These are phyloP conservation scores for Eulacestoma nigropectus DNA, from an alignment of 2,113 vertebrate species.

Conservation along the genomic window DNA sequence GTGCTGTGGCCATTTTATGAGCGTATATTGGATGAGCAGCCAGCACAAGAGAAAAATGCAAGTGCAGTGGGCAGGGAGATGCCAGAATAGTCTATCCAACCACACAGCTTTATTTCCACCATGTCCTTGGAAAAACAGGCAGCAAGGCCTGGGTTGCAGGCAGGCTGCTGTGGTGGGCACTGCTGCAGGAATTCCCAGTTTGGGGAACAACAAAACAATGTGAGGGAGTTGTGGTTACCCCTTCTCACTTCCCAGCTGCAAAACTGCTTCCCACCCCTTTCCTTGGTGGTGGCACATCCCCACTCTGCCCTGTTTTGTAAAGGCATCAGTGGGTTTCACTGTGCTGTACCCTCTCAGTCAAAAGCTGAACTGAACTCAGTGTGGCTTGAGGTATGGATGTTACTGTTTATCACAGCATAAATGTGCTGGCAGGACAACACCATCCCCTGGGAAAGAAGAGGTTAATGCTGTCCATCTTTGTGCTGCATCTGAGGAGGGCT, in stretches of 20 bases:
- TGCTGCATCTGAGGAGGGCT: neutral
- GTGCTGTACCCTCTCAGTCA: neutral
- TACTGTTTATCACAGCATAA: fast-evolving
- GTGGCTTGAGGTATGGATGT: neutral
- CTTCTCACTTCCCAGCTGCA: neutral
- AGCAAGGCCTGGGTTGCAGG: neutral
- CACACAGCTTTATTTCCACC: neutral
- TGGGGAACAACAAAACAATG: fast-evolving
- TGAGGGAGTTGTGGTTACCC: neutral
- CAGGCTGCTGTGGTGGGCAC: neutral
- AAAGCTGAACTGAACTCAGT: neutral
- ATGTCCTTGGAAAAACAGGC: neutral
- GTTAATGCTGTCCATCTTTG: neutral
- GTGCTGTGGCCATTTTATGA: neutral
- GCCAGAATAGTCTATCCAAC: neutral
- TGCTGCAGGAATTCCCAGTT: fast-evolving
- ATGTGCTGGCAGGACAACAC: neutral
- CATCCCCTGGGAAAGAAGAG: neutral
- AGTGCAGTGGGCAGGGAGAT: neutral
- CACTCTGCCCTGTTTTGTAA: neutral
- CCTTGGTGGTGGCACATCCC: neutral
- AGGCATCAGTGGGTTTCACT: neutral
- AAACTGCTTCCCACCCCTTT: neutral
- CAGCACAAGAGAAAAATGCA: neutral
- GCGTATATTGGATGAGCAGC: neutral